Conservation (phyloP, 2,888 invertebrate genomes). For the Hartigia nigra region DNA sequence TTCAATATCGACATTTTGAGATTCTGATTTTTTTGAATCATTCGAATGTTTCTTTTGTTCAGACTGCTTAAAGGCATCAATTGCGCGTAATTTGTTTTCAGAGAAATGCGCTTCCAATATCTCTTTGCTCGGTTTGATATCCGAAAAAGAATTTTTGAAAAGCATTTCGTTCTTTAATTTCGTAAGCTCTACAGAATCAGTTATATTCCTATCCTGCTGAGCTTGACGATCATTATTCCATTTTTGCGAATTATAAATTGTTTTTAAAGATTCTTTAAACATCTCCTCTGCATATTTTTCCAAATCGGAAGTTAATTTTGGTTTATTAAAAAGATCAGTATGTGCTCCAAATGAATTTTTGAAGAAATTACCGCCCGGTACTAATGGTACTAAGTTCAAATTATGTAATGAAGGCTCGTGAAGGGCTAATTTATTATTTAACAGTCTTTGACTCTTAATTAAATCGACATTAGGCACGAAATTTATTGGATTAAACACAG, state of each 20-base stretch:
- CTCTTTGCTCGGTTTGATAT: conserved; percentile 41
- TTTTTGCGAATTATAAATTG: conserved; percentile 62
- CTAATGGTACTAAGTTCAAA: conserved; percentile 55
- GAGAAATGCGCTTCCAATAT: conserved; percentile 54
- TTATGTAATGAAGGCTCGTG: conserved; percentile 45
- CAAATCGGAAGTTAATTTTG: conserved; percentile 54
- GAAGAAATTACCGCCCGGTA: conserved; percentile 59
- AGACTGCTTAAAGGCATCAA: conserved; percentile 12
- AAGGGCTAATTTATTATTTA: conserved; percentile 48
- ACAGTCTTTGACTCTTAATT: conserved; percentile 52
- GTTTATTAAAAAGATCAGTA: conserved; percentile 49
- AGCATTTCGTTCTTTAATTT: conserved; percentile 53
- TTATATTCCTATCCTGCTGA: conserved; percentile 39
- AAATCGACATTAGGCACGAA: conserved; percentile 59
- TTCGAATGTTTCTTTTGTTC: conserved; percentile 33
- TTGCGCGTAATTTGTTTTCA: conserved; percentile 48
- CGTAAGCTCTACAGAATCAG: conserved; percentile 48
- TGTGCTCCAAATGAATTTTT: conserved; percentile 48
- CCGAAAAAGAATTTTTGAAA: conserved; percentile 37
- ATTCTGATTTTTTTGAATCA: conserved; percentile 41
- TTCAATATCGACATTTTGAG: conserved; percentile 48
- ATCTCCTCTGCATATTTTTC: conserved; percentile 62
- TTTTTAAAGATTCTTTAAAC: conserved; percentile 61
- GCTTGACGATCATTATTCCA: conserved; percentile 58
- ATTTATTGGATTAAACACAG: conserved; percentile 58